phyloP scores from a whole-genome alignment of 1,140 invertebrate genomes.

The Nasonia vitripennis region DNA sequence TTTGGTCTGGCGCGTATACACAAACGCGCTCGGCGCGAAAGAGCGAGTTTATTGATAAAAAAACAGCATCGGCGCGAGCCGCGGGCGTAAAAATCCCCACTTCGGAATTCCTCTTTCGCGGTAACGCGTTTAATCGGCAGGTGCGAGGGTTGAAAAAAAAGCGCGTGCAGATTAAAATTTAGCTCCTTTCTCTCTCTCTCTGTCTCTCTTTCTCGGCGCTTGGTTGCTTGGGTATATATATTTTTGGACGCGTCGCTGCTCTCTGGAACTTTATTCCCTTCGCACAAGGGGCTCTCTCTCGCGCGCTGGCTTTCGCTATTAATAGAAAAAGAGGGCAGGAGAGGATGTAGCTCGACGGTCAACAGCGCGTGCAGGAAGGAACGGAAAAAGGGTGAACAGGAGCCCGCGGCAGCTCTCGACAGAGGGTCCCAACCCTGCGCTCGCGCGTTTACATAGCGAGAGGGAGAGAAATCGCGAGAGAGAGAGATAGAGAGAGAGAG shows the following conservation, averaged over 20 bases:
- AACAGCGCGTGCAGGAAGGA: constrained; percentile 59
- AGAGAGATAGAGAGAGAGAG: too few species aligned
- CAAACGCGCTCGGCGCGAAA: background rate
- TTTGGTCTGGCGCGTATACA: background rate
- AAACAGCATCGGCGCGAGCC: background rate
- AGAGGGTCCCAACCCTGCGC: background rate
- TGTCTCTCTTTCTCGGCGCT: background rate
- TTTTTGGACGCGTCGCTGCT: constrained; percentile 42
- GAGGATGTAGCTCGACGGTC: constrained; percentile 56
- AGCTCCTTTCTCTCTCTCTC: background rate
- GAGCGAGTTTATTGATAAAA: background rate
- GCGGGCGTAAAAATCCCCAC: constrained; percentile 44
- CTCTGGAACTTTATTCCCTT: constrained; percentile 32
- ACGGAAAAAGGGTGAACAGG: constrained; percentile 59
- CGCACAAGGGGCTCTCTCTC: background rate
- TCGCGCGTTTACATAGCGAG: constrained; percentile 7
- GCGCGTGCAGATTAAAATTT: constrained; percentile 37
- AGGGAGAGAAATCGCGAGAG: constrained; percentile 3
- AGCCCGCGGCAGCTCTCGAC: constrained; percentile 14
- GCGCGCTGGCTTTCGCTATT: constrained; percentile 57
- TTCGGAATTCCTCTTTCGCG: constrained; percentile 42
- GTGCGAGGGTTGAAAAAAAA: constrained; percentile 41
- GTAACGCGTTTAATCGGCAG: constrained; percentile 52
- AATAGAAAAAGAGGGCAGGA: constrained; percentile 65
- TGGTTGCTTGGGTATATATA: background rate